Evolutionary conservation across 2,113 vertebrate genomes (phyloP).

Genomic region (Aplodontia rufa): DNA sequence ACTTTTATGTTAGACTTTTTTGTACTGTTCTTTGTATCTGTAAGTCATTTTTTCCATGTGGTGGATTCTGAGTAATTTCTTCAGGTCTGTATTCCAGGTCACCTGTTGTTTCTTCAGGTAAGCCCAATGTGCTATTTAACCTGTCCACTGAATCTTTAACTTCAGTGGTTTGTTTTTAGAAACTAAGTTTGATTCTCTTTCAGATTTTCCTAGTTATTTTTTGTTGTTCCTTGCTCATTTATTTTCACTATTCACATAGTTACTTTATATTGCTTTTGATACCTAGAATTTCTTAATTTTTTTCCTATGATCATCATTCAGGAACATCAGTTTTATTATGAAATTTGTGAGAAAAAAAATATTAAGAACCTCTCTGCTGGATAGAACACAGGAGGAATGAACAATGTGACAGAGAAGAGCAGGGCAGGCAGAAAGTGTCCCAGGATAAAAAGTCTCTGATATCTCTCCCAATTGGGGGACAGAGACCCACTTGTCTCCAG

Average conservation of each 20-base stretch:
- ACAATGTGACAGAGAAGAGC: too few relatives aligned
- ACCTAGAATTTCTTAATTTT: not conserved
- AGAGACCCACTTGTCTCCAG: too few relatives aligned
- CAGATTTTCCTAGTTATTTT: not conserved
- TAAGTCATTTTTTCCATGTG: not conserved
- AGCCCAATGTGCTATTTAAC: not conserved
- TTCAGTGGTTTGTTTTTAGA: not conserved
- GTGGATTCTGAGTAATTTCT: not conserved
- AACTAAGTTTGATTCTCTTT: not conserved
- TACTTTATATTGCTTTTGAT: constrained; percentile 11
- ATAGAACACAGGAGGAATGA: too few relatives aligned
- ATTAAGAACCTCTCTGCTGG: too few relatives aligned
- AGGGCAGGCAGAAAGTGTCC: too few relatives aligned
- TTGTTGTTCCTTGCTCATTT: not conserved
- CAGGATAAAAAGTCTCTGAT: too few relatives aligned
- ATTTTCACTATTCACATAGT: not conserved
- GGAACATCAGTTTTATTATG: too few relatives aligned
- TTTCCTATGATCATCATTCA: not conserved
- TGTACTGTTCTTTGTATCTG: not conserved
- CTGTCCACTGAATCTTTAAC: not conserved
- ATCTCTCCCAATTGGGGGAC: too few relatives aligned
- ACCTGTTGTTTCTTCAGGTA: not conserved
- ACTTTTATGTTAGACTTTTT: not conserved
- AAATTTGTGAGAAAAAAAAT: too few relatives aligned
- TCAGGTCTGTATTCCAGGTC: not conserved